Conservation (phyloP, 2,113 vertebrate genomes). For the Periophthalmus modestus region DNA sequence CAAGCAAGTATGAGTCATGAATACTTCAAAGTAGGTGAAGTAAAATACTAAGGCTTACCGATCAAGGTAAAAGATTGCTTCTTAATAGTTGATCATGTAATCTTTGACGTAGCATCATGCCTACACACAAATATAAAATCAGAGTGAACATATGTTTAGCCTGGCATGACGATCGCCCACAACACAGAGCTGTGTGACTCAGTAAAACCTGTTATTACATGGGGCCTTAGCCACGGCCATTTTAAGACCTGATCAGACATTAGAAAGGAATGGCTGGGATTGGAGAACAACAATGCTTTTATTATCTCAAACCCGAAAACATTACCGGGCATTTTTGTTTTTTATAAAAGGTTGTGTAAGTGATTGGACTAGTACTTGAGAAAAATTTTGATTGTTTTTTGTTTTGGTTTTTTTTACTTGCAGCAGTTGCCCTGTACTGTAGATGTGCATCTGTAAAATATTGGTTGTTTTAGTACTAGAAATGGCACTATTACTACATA, state of each 20-base stretch:
- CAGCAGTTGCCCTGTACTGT: no score
- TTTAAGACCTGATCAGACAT: constrained; percentile 22
- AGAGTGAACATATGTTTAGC: constrained; percentile 59
- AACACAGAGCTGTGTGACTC: constrained; percentile 33
- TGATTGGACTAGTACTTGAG: neutral
- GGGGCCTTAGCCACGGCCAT: constrained; percentile 16
- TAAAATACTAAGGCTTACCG: constrained; percentile 35
- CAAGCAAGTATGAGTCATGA: constrained; percentile 27
- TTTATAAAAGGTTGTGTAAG: constrained; percentile 16
- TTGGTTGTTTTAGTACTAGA: neutral
- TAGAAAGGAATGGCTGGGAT: constrained; percentile 27
- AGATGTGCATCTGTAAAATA: neutral
- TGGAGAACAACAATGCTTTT: constrained; percentile 39
- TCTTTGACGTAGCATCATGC: constrained; percentile 36
- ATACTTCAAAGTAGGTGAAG: constrained; percentile 15
- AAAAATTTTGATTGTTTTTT: no score
- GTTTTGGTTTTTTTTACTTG: neutral
- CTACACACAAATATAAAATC: neutral
- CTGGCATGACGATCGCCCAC: constrained; percentile 20
- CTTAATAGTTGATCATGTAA: constrained; percentile 46
- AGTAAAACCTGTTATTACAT: constrained; percentile 49
- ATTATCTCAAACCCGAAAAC: constrained; percentile 14
- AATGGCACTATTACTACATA: neutral
- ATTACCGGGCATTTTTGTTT: constrained; percentile 33
- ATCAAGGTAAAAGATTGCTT: constrained; percentile 30